Conservation (phyloP, 2,797 vertebrate species). For the Orientallactaga sibirica region DNA sequence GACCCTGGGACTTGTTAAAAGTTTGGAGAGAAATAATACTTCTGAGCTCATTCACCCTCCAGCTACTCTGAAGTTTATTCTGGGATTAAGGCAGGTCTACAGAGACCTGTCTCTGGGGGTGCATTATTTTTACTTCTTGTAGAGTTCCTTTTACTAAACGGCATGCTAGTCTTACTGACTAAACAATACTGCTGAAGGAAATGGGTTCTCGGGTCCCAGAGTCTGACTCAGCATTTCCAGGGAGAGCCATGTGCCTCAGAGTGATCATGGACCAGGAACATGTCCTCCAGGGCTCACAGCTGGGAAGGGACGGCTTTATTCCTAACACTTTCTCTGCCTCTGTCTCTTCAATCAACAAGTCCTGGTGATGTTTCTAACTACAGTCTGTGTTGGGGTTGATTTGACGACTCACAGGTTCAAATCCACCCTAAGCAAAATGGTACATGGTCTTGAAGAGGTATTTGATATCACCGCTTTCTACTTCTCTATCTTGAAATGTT, state of each 20-base stretch:
- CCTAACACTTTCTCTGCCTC: too few species aligned
- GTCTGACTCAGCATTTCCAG: not conserved
- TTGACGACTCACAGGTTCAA: not conserved
- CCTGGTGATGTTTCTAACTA: not conserved
- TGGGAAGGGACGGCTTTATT: not conserved
- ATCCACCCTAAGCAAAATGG: not conserved
- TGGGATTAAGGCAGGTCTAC: not conserved
- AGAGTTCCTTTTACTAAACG: not conserved
- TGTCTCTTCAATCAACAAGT: not conserved
- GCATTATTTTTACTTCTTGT: not conserved
- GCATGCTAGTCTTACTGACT: not conserved
- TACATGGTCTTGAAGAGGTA: fast-evolving
- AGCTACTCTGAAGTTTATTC: not conserved
- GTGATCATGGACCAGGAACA: fast-evolving
- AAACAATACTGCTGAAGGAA: not conserved
- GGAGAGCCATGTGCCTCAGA: not conserved
- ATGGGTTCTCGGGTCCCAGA: not conserved
- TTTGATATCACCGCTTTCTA: too few species aligned
- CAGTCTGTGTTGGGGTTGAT: not conserved
- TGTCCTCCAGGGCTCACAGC: not conserved
- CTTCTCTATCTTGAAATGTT: too few species aligned
- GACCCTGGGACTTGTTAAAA: not conserved
- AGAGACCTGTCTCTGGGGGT: not conserved
- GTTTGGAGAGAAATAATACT: not conserved
- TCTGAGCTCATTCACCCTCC: not conserved